Evolutionary conservation across 2,113 vertebrate species (phyloP), one percentile per base, ranked within the genome.

Genomic region (Pandion haliaetus): DNA sequence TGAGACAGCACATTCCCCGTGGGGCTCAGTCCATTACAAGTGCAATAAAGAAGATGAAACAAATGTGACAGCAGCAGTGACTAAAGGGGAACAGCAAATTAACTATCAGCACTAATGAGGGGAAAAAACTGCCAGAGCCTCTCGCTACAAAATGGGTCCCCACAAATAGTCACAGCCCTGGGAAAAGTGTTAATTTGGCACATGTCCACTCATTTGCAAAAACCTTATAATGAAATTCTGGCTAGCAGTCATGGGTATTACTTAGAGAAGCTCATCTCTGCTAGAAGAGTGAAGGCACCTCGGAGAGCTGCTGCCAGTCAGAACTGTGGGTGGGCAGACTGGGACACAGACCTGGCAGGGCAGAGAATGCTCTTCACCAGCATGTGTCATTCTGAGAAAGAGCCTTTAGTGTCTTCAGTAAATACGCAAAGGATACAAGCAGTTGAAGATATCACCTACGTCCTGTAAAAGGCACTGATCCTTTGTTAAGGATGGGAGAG

Each of bases 261-360:
- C 67, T 80, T 20, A 8, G 21, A 67, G 66, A 40, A 72, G 66
- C 17, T 47, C 31, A 8, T 36, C 61, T 26, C 31, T 67, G 44
- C 50, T n/a, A 18, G 38, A 62, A 67, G 20, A 73, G 25, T 6
- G 65, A 82, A 74, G 34, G 26, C 1, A 2, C 19, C 44, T 78
- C 1, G 2, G 77, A 67, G 25, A 73, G 32, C 36, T 55, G 40
- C 80, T 81, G 81, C 62, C 0, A 12, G 38, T 40, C 44, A 42
- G 55, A 55, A 14, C 12, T 10, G n/a, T 0, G 3, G 36, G n/a
- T 9, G 38, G 70, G 24, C 4, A 0, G 54, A 45, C 47, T 12
- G 55, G 55, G 62, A n/a, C 13, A 6, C 0, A 1, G 55, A 70
- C 17, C 34, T 1, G 2, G 16, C 44, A 54, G 38, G 34, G 49